Base-by-base conservation (phyloP, 2,113 vertebrate species). In the Oryctolagus cuniculus region DNA sequence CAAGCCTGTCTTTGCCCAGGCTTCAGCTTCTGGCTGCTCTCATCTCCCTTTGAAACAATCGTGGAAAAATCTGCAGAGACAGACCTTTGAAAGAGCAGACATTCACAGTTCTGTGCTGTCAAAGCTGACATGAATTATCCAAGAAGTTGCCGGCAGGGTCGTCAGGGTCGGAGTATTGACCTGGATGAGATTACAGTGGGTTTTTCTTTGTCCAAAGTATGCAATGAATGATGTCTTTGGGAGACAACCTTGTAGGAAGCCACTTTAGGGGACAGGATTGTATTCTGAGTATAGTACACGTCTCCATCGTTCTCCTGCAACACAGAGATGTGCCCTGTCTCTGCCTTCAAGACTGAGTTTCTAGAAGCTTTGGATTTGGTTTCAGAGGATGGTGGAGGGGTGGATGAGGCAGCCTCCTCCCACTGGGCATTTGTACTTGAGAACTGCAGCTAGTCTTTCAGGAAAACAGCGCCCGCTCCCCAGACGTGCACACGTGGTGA, bases 231-330 rank as follows among this genome's bases (percentile, higher is more conserved):
- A 67, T 44, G 2, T 74, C 55, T 96, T 90, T 87, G 86, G 92
- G 55, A 96, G 55, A 89, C 80, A 90, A 86, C 12, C 27, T 78
- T 38, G 36, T 94, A 89, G 58, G 90, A 90, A 97, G 44, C 16
- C 94, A 72, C 10, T 38, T 87, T 97, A 92, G 38, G 53, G 16
- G 5, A 55, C 4, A 8, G 9, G 11, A n/a, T 16, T 72, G 3
- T 1, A 1, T 58, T 24, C 31, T 6, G 16, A 24, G 10, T 51
- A 63, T 87, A 75, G 87, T 16, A 34, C 38, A 90, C 87, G 31
- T 49, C 73, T 27, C 84, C n/a, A 9, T n/a, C 78, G 12, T 90
- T 90, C 27, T 93, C 79, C 73, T 77, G 34, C 70, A 78, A 27
- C 83, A 21, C 38, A 29, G 34, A 27, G 38, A 38, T 27, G 63